Percentiles rank a stretch among this genome's conserved stretches.
These are phyloP conservation scores for Agriotes lineatus DNA, from an alignment of 2,888 invertebrate genomes.

Conservation along the genomic window DNA sequence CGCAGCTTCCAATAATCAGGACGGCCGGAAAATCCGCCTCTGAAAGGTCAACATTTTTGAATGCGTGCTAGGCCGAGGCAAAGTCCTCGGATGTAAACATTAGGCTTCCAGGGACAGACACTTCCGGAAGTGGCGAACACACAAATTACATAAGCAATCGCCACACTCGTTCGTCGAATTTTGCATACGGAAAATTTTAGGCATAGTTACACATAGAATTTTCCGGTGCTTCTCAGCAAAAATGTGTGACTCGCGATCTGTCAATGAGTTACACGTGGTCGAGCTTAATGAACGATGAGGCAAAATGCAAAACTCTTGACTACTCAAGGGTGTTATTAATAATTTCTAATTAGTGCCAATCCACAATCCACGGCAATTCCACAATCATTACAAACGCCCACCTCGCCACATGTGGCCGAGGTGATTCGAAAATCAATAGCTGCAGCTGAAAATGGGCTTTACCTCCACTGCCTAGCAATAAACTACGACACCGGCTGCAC, in stretches of 20 bases:
- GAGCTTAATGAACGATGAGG: too few species aligned
- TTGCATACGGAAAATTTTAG: too few species aligned
- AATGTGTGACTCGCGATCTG: too few species aligned
- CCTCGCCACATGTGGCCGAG: constrained; percentile 6
- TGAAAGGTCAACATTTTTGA: constrained; percentile 7
- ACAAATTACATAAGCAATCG: background rate
- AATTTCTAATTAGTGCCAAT: too few species aligned
- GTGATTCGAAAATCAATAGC: constrained; percentile 23
- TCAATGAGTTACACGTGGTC: too few species aligned
- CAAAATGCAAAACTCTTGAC: too few species aligned
- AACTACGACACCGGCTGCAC: constrained; percentile 16
- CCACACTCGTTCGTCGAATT: background rate
- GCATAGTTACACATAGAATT: too few species aligned
- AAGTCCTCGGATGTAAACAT: background rate
- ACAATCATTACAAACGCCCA: too few species aligned
- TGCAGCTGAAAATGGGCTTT: constrained; percentile 15
- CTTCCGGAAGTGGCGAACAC: constrained; percentile 1
- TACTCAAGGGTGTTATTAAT: too few species aligned
- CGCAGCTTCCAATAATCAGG: constrained; percentile 34
- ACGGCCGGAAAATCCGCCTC: constrained; percentile 9
- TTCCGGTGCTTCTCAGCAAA: too few species aligned
- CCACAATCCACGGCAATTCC: too few species aligned
- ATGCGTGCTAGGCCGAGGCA: constrained; percentile 1
- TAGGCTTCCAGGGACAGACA: background rate
- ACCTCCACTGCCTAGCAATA: constrained; percentile 27